These are phyloP conservation scores for Catharus fuscescens DNA, from an alignment of 2,113 vertebrate species.

Conservation along the genomic window DNA sequence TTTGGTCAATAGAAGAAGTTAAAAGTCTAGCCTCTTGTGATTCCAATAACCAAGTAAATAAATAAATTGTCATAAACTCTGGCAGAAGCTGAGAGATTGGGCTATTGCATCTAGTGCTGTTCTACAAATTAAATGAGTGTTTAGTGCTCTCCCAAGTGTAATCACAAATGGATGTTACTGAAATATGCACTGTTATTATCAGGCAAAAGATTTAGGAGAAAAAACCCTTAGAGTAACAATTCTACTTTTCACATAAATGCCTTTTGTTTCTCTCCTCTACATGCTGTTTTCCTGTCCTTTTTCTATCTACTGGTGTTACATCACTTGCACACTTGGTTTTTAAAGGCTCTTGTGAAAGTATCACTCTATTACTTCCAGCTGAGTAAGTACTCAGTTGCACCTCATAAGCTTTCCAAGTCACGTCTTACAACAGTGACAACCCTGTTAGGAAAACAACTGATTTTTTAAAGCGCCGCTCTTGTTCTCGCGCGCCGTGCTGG, in stretches of 20 bases:
- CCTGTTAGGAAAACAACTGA: slow-evolving; percentile 36
- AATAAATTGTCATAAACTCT: not conserved
- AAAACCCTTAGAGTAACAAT: not conserved
- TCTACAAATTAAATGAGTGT: slow-evolving; percentile 38
- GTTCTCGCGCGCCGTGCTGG: not conserved
- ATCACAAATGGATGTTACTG: slow-evolving; percentile 9
- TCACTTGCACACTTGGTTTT: slow-evolving; percentile 45
- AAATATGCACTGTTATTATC: slow-evolving; percentile 5
- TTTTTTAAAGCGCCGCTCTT: not conserved
- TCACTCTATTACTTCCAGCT: slow-evolving; percentile 57
- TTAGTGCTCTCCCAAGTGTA: slow-evolving; percentile 17
- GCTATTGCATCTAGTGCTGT: not conserved
- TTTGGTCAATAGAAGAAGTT: not conserved
- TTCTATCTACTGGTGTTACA: not conserved
- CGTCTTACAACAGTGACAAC: slow-evolving; percentile 41
- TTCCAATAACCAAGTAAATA: not conserved
- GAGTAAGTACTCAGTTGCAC: slow-evolving; percentile 63
- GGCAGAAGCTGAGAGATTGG: not conserved
- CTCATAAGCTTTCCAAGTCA: slow-evolving; percentile 62
- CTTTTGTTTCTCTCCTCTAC: not conserved
- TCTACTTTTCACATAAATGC: not conserved
- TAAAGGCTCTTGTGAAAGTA: slow-evolving; percentile 46
- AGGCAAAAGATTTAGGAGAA: not conserved
- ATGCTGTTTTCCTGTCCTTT: not conserved
- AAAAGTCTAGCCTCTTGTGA: not conserved